Percentiles rank a stretch among this genome's conserved stretches.
Conservation (phyloP, 2,113 vertebrate genomes). For the Periophthalmus modestus region DNA sequence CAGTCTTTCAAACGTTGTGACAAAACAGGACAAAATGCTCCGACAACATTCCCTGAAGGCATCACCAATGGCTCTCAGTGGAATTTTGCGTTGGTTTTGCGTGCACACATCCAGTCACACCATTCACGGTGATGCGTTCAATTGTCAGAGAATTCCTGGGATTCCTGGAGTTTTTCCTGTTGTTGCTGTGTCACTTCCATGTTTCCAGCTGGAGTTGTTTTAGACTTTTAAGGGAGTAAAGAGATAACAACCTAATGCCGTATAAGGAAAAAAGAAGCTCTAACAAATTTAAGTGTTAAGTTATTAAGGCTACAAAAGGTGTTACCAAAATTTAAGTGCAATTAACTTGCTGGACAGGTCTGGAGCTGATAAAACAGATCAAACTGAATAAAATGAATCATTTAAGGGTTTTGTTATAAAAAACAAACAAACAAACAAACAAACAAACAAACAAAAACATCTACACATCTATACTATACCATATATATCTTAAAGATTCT, state of each 20-base stretch:
- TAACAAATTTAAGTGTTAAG: too few species aligned
- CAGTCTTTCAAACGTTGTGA: constrained; percentile 46
- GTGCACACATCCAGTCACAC: constrained; percentile 9
- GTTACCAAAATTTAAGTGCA: too few species aligned
- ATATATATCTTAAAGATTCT: too few species aligned
- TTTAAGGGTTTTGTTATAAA: too few species aligned
- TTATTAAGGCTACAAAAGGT: too few species aligned
- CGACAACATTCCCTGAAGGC: constrained; percentile 20
- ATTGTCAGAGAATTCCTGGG: constrained; percentile 29
- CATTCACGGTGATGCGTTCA: constrained; percentile 16
- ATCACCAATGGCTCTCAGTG: not conserved
- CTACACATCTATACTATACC: too few species aligned
- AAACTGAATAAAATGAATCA: too few species aligned
- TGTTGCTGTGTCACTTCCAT: constrained; percentile 24
- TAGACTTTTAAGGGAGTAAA: constrained; percentile 9
- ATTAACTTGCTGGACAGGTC: too few species aligned
- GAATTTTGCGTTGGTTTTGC: not conserved
- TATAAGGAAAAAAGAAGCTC: not conserved
- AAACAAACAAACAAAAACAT: too few species aligned
- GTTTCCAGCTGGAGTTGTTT: constrained; percentile 20
- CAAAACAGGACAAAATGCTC: constrained; percentile 24
- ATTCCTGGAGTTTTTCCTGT: constrained; percentile 35
- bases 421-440: too few species aligned
- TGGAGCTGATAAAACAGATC: too few species aligned
- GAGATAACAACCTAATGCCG: not conserved